Percentiles rank a stretch among this genome's conserved stretches.
Conservation (phyloP, 2,888 invertebrate species). For the Tribolium freemani region DNA sequence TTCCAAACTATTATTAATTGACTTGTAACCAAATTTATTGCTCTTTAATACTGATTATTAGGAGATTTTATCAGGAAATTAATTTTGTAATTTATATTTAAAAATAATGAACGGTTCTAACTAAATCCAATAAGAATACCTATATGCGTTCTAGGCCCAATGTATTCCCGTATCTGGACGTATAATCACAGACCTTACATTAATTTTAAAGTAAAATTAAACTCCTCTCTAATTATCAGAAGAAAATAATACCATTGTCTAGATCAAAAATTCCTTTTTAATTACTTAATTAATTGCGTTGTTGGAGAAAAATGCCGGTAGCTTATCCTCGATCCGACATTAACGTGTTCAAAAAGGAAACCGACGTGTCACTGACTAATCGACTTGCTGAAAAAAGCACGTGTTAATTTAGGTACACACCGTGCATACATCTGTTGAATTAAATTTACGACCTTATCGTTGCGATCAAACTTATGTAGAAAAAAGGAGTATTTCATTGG, state of each 20-base stretch:
- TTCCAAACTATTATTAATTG: slow-evolving; percentile 35
- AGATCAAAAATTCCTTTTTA: slow-evolving; percentile 15
- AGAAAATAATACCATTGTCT: slow-evolving; percentile 9
- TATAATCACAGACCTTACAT: slow-evolving; percentile 10
- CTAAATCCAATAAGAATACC: slow-evolving; percentile 14
- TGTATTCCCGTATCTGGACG: neutral
- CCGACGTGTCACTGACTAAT: slow-evolving; percentile 40
- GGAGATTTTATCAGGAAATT: slow-evolving; percentile 40
- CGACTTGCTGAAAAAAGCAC: slow-evolving; percentile 29
- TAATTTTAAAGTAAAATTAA: slow-evolving; percentile 16
- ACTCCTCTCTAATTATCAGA: slow-evolving; percentile 13
- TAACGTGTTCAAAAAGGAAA: slow-evolving; percentile 24
- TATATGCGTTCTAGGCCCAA: neutral
- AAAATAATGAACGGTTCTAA: slow-evolving; percentile 24
- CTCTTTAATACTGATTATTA: slow-evolving; percentile 38
- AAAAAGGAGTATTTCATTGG: slow-evolving; percentile 4
- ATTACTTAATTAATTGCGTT: slow-evolving; percentile 30
- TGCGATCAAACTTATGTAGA: slow-evolving; percentile 13
- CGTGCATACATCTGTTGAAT: slow-evolving; percentile 28
- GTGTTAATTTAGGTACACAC: slow-evolving; percentile 29
- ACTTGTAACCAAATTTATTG: slow-evolving; percentile 38
- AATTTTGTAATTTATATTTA: slow-evolving; percentile 37
- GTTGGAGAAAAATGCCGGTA: slow-evolving; percentile 21
- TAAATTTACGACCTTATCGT: slow-evolving; percentile 32
- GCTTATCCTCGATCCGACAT: slow-evolving; percentile 20